phyloP scores from a whole-genome alignment of 2,888 invertebrate species.

The Chymomyza amoena region DNA sequence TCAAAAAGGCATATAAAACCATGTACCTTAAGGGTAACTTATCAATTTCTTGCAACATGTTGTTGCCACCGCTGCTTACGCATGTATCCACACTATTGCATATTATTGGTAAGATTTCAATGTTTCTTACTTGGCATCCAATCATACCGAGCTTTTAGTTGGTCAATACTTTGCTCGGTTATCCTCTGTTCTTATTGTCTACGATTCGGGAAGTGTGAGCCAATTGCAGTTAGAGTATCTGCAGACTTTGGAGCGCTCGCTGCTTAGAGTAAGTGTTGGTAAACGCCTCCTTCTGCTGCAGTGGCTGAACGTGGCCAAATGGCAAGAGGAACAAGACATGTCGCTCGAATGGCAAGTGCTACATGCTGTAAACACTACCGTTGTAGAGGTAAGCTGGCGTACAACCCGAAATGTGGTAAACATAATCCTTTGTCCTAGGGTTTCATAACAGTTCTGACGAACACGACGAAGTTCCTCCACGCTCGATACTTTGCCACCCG shows the following conservation, averaged over 20 bases:
- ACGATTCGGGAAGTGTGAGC: constrained; percentile 49
- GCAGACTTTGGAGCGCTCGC: constrained; percentile 56
- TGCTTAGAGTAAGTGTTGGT: constrained; percentile 41
- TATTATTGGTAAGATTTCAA: constrained; percentile 48
- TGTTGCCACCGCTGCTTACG: constrained; percentile 33
- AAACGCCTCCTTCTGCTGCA: constrained; percentile 53
- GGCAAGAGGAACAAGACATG: constrained; percentile 26
- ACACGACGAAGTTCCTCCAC: constrained; percentile 67
- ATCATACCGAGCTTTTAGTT: constrained; percentile 47
- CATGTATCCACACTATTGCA: constrained; percentile 55
- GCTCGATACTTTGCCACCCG: constrained; percentile 76
- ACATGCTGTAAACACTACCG: constrained; percentile 62
- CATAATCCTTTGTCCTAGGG: constrained; percentile 53
- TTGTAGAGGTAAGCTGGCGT: constrained; percentile 60
- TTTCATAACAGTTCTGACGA: constrained; percentile 73
- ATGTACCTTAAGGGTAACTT: not conserved
- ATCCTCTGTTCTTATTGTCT: constrained; percentile 70
- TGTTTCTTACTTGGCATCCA: not conserved
- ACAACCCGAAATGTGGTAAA: not conserved
- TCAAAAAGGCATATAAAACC: constrained; percentile 32
- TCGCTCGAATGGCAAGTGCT: constrained; percentile 59
- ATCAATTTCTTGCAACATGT: constrained; percentile 39
- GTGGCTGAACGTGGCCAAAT: constrained; percentile 70
- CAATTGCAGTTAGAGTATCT: constrained; percentile 62
- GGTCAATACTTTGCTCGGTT: constrained; percentile 66